phyloP scores from a whole-genome alignment of 2,797 vertebrate species.

The Pipistrellus pygmaeus region DNA sequence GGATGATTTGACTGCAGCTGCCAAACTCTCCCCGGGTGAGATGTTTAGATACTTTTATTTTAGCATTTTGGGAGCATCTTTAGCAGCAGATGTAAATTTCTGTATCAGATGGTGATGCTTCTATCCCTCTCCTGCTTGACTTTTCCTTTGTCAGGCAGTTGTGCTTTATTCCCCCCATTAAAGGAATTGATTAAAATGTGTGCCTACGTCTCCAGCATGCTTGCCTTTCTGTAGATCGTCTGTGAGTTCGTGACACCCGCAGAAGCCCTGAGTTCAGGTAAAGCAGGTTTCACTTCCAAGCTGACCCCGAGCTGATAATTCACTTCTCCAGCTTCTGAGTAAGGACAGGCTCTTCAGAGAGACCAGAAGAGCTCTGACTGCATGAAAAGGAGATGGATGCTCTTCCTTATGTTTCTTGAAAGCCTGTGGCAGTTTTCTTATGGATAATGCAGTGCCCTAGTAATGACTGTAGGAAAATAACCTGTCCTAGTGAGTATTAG shows the following conservation, averaged over 20 bases:
- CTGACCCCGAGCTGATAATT: background rate
- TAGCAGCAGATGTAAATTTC: constrained; percentile 75
- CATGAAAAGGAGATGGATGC: constrained; percentile 72
- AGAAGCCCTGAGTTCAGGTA: background rate
- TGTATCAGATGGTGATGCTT: constrained; percentile 55
- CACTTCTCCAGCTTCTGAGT: constrained; percentile 7
- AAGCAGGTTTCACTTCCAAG: background rate
- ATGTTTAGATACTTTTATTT: constrained; percentile 62
- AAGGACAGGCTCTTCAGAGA: constrained; percentile 64
- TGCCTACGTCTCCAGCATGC: background rate
- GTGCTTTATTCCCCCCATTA: constrained; percentile 1
- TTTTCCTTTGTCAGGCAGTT: constrained; percentile 55
- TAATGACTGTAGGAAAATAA: constrained; percentile 83
- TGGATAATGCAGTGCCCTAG: constrained; percentile 77
- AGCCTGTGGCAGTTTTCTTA: constrained; percentile 78
- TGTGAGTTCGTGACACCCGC: background rate
- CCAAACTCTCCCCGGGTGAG: background rate
- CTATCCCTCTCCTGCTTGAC: constrained; percentile 19
- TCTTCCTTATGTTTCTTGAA: constrained; percentile 71
- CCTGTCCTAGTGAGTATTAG: constrained; percentile 78
- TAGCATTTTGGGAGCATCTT: constrained; percentile 67
- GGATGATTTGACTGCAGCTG: constrained; percentile 5
- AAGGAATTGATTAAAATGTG: background rate
- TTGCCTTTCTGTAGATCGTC: background rate
- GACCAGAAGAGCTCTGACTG: constrained; percentile 56